Conservation (phyloP, 2,888 invertebrate species). For the Polietes domitor region DNA sequence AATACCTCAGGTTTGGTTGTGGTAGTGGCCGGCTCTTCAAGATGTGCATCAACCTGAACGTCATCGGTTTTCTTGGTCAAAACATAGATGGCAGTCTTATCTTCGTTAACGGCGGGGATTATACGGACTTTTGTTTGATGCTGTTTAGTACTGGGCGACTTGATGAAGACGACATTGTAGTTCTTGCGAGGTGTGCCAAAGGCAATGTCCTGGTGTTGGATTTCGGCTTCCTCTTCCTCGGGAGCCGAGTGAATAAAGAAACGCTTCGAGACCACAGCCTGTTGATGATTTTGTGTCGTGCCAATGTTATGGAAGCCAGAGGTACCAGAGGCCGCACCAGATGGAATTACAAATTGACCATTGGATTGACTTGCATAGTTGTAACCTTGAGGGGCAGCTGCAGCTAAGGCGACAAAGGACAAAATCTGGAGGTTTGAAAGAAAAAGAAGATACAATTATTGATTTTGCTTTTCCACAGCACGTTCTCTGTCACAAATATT, state of each 20-base stretch:
- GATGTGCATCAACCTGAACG: slow-evolving; percentile 64
- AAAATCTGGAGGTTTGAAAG: slow-evolving; percentile 54
- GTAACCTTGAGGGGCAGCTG: slow-evolving; percentile 68
- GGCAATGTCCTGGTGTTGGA: slow-evolving; percentile 57
- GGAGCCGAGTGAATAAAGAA: slow-evolving; percentile 70
- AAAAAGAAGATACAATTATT: background rate
- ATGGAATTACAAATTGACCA: slow-evolving; percentile 54
- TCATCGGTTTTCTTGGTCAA: slow-evolving; percentile 68
- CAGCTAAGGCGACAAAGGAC: slow-evolving; percentile 60
- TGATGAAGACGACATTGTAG: slow-evolving; percentile 70
- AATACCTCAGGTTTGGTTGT: slow-evolving; percentile 69
- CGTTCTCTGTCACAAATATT: slow-evolving; percentile 33
- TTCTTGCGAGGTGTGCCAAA: slow-evolving; percentile 68
- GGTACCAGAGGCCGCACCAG: slow-evolving; percentile 6
- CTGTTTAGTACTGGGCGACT: slow-evolving; percentile 62
- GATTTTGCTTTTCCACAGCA: background rate
- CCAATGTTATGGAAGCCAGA: slow-evolving; percentile 46
- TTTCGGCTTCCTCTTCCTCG: slow-evolving; percentile 69
- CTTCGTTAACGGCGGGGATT: slow-evolving; percentile 68
- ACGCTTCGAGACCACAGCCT: slow-evolving; percentile 63
- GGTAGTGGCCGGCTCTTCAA: slow-evolving; percentile 62
- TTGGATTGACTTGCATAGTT: slow-evolving; percentile 48
- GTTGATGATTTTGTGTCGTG: slow-evolving; percentile 47
- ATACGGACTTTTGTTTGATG: slow-evolving; percentile 60
- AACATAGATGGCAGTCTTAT: slow-evolving; percentile 70